phyloP scores from a whole-genome alignment of 2,113 vertebrate genomes.

The Glaucidium brasilianum region DNA sequence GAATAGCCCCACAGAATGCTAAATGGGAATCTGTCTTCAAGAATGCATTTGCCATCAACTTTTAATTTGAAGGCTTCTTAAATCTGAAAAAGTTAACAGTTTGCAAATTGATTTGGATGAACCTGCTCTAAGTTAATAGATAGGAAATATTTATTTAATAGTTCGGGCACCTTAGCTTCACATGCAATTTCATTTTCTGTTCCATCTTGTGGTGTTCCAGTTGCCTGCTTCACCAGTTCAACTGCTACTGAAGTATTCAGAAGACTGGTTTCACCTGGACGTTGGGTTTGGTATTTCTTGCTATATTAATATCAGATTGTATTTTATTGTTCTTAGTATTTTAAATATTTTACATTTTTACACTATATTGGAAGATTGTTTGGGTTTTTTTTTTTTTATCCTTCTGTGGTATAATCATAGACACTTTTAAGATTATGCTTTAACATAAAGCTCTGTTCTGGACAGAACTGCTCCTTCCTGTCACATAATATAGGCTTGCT shows the following conservation, averaged over 20 bases:
- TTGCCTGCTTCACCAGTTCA: background rate
- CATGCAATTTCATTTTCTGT: slow-evolving; percentile 18
- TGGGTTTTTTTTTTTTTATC: background rate
- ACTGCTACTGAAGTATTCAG: background rate
- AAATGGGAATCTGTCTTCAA: background rate
- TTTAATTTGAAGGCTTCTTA: slow-evolving; percentile 23
- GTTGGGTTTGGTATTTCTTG: background rate
- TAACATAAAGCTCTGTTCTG: background rate
- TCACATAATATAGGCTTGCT: background rate
- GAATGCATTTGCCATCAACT: background rate
- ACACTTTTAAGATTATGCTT: background rate
- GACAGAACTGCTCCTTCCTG: background rate
- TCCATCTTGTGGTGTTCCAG: background rate
- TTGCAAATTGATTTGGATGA: slow-evolving; percentile 47
- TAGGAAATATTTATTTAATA: slow-evolving; percentile 30
- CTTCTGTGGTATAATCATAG: background rate
- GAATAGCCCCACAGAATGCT: background rate
- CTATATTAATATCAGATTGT: background rate
- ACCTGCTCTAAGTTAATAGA: background rate
- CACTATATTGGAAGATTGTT: background rate
- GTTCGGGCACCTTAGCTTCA: background rate
- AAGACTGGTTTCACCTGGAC: background rate
- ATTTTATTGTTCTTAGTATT: background rate
- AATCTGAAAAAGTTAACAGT: background rate
- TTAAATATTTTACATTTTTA: background rate